Percentiles rank a stretch among this genome's conserved stretches.
phyloP scores from a whole-genome alignment of 2,888 invertebrate species.

The Eupeodes luniger region DNA sequence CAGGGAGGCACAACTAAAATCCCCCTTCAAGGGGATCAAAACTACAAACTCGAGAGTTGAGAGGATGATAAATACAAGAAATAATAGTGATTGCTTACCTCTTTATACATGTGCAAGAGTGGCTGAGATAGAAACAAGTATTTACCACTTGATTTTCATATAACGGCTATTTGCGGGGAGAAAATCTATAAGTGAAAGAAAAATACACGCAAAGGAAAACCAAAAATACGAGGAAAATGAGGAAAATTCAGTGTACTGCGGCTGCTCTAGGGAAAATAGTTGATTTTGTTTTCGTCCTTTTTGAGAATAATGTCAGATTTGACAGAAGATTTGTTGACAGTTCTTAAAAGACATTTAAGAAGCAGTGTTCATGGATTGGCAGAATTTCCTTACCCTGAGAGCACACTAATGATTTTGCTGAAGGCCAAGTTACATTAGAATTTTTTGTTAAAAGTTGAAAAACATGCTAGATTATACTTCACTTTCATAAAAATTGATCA shows the following conservation, averaged over 20 bases:
- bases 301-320: constrained; percentile 54
- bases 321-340: constrained; percentile 18
- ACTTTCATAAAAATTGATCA: no score
- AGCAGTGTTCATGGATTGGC: background rate
- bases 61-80: constrained; percentile 52
- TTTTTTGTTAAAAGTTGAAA: no score
- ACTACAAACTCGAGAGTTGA: constrained; percentile 48
- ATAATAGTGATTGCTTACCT: constrained; percentile 49
- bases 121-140: constrained; percentile 67
- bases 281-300: constrained; percentile 45
- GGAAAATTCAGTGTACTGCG: constrained; percentile 49
- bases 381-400: no score
- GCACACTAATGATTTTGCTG: no score
- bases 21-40: constrained; percentile 23
- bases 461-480: no score
- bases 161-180: constrained; percentile 8
- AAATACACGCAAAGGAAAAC: constrained; percentile 23
- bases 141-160: constrained; percentile 61
- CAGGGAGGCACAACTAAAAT: background rate
- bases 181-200: constrained; percentile 52
- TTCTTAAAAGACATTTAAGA: background rate
- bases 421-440: no score
- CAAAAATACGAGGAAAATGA: constrained; percentile 48
- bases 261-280: constrained; percentile 53
- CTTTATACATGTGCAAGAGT: constrained; percentile 70